Percentiles rank a stretch among this genome's conserved stretches.
These are phyloP conservation scores for Aricia agestis DNA, from an alignment of 1,140 invertebrate species.

Conservation along the genomic window DNA sequence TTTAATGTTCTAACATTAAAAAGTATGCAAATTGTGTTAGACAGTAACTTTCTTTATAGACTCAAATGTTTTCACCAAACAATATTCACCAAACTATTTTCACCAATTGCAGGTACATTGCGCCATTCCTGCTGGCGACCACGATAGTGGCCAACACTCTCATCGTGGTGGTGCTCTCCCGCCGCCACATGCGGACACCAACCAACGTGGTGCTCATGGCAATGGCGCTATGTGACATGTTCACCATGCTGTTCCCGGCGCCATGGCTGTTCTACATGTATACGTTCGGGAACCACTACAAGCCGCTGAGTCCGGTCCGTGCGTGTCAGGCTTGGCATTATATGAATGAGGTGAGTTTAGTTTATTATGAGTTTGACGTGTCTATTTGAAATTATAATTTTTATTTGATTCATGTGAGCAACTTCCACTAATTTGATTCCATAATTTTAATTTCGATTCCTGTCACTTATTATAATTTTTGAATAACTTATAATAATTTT, in stretches of 20 bases:
- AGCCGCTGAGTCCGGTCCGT: slow-evolving; percentile 82
- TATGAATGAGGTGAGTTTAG: slow-evolving; percentile 84
- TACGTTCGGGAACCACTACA: slow-evolving; percentile 89
- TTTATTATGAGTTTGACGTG: no score
- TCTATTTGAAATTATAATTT: no score
- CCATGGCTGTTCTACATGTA: slow-evolving; percentile 94
- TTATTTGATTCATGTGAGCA: no score
- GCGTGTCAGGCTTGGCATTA: slow-evolving; percentile 87
- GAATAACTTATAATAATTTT: no score
- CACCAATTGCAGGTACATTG: slow-evolving; percentile 77
- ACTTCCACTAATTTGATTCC: no score
- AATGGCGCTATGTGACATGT: slow-evolving; percentile 95
- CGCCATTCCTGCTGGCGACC: slow-evolving; percentile 89
- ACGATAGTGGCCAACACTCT: slow-evolving; percentile 94
- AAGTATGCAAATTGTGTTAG: no score
- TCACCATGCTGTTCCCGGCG: slow-evolving; percentile 91
- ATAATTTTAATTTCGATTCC: no score
- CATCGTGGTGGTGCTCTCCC: slow-evolving; percentile 87
- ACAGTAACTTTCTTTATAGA: no score
- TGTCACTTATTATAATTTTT: no score
- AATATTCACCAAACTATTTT: neutral
- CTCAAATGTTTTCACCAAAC: no score
- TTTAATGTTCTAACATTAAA: no score
- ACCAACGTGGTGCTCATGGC: slow-evolving; percentile 92
- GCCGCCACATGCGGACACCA: slow-evolving; percentile 86